phyloP scores from a whole-genome alignment of 2,888 invertebrate genomes.

The Halocaridina rubra region DNA sequence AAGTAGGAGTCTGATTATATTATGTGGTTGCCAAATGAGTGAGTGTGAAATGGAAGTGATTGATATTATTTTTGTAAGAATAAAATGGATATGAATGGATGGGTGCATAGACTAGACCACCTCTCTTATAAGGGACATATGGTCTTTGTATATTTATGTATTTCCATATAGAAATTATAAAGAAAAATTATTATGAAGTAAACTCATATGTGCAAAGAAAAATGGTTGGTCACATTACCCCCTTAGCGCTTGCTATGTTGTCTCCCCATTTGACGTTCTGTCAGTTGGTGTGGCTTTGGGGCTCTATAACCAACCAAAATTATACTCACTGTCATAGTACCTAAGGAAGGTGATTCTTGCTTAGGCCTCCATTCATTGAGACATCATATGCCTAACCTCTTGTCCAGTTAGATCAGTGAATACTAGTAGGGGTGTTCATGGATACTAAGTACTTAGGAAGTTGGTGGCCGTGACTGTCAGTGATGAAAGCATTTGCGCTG shows the following conservation, averaged over 20 bases:
- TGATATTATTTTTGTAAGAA: too few species aligned
- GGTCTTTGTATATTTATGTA: background rate
- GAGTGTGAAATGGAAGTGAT: too few species aligned
- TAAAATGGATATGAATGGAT: too few species aligned
- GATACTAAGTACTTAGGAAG: too few species aligned
- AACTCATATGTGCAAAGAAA: background rate
- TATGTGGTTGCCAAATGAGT: too few species aligned
- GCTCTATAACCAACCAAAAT: slow-evolving; percentile 9
- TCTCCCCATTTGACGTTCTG: slow-evolving; percentile 10
- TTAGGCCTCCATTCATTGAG: slow-evolving; percentile 7
- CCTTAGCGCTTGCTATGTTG: slow-evolving; percentile 19
- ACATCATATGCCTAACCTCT: too few species aligned
- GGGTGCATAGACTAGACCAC: too few species aligned
- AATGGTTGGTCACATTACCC: slow-evolving; percentile 9
- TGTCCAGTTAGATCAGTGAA: too few species aligned
- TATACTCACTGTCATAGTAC: background rate
- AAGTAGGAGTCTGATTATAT: too few species aligned
- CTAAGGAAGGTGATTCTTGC: background rate
- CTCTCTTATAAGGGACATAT: background rate
- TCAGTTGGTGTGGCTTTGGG: slow-evolving; percentile 1
- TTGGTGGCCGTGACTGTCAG: too few species aligned
- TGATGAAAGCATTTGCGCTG: too few species aligned
- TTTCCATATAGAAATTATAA: background rate
- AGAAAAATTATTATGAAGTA: background rate
- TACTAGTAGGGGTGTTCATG: too few species aligned